These are phyloP conservation scores for Papilio machaon DNA, from an alignment of 1,140 invertebrate species.

Conservation along the genomic window DNA sequence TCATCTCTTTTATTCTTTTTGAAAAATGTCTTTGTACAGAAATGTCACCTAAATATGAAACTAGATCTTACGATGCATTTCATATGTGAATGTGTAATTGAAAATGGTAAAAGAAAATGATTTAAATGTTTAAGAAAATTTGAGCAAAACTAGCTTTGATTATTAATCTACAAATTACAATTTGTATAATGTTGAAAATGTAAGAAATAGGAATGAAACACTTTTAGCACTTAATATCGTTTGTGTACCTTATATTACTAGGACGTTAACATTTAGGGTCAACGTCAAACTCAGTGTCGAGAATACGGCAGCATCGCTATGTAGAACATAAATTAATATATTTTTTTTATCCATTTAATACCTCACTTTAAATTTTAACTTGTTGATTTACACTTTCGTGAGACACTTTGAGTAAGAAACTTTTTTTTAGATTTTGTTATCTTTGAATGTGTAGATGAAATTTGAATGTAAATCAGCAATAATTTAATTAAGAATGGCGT, in stretches of 20 bases:
- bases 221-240: constrained; percentile 25
- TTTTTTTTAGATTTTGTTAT: no score
- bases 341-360: neutral
- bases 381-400: neutral
- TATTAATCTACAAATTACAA: neutral
- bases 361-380: neutral
- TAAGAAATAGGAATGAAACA: neutral
- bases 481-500: no score
- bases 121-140: neutral
- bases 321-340: constrained; percentile 44
- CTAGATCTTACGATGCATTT: neutral
- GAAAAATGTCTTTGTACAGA: no score
- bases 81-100: neutral
- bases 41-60: no score
- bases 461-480: no score
- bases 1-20: no score
- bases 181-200: neutral
- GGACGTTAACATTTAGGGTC: constrained; percentile 50
- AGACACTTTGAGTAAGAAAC: no score
- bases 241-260: constrained; percentile 44
- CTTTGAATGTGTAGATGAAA: no score
- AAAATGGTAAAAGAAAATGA: neutral
- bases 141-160: neutral
- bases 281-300: constrained; percentile 60
- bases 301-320: constrained; percentile 64